Base-by-base conservation (phyloP, 92 coral and sea anemone genomes). In the Virgularia gustaviana region DNA sequence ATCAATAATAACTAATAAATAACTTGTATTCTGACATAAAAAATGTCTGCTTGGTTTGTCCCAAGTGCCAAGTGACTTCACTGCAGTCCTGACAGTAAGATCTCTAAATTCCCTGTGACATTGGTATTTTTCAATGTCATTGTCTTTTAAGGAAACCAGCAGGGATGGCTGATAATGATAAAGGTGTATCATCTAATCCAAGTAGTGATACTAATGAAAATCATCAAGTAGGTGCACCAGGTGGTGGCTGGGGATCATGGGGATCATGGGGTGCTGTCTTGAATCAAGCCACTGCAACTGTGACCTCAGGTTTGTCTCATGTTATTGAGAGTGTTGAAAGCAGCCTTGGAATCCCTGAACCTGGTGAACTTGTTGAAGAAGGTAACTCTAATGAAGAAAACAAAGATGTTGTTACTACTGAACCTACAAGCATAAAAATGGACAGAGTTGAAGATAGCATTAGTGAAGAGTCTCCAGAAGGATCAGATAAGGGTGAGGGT, bases 291-390 rank as follows among this genome's bases (percentile, higher is more conserved):
- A 86, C 98, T 18, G 86, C 94, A 42, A 80, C 96, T 49, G 90
- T 88, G 68, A 83, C 96, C 0, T 86, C 96, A 70, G 96, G 98
- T 0, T 76, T 92, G 34, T 81, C 98, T 3, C 88, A 90, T 27
- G 90, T 92, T 35, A 84, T 92, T 72, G 98, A 89, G 81, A 84
- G 87, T 44, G 98, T 92, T 10, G 98, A 92, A 71, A 80, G 90
- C 49, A 78, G 96, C 36, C 82, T 92, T 22, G 98, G 98, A 24
- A 89, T 92, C 72, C 98, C 96, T 54, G 98, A 92, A 57, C 98
- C 98, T 1, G 86, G 85, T 29, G 96, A 89, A 79, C 71, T 92
- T 66, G 90, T 88, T 13, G 76, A 90, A 56, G 86, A 89, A 59
- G 96, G 87, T 23, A 15, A n/a, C 36, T 10, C 60, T 32, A 67